phyloP scores from a whole-genome alignment of 2,797 vertebrate species.

The Vespertilio murinus region DNA sequence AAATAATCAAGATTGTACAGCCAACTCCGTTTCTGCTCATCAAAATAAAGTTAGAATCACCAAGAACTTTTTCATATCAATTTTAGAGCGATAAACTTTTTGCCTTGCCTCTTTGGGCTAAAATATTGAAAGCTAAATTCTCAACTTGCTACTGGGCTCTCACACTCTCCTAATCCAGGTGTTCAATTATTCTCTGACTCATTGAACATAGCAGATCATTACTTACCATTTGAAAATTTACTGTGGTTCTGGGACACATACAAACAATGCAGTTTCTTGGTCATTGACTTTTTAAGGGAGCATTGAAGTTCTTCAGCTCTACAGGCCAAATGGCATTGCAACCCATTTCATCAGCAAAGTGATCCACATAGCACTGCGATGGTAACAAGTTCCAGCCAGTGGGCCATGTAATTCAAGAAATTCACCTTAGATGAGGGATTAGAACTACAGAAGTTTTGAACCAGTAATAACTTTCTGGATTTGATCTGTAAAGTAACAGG shows the following conservation, averaged over 20 bases:
- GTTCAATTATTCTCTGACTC: constrained; percentile 66
- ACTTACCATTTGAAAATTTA: constrained; percentile 69
- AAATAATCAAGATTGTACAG: neutral
- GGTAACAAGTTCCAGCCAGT: neutral
- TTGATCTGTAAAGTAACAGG: neutral
- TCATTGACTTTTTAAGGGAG: constrained; percentile 45
- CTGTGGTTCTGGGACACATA: constrained; percentile 36
- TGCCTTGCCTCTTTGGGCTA: constrained; percentile 25
- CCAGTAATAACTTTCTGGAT: neutral
- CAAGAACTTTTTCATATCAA: neutral
- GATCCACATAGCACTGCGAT: neutral
- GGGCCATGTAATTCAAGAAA: neutral
- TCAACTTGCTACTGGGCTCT: constrained; percentile 28
- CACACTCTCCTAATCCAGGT: constrained; percentile 58
- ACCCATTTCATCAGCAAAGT: constrained; percentile 15
- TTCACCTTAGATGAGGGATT: neutral
- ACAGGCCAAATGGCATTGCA: neutral
- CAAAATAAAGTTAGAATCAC: neutral
- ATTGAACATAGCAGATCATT: constrained; percentile 66
- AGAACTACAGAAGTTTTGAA: neutral
- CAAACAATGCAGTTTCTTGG: constrained; percentile 51
- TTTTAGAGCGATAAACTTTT: neutral
- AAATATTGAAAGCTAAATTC: constrained; percentile 31
- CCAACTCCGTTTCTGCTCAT: neutral
- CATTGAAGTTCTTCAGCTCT: constrained; percentile 15